Percentiles rank a stretch among this genome's conserved stretches.
Evolutionary conservation across 2,113 vertebrate genomes (phyloP).

Genomic region (Stictonetta naevosa): DNA sequence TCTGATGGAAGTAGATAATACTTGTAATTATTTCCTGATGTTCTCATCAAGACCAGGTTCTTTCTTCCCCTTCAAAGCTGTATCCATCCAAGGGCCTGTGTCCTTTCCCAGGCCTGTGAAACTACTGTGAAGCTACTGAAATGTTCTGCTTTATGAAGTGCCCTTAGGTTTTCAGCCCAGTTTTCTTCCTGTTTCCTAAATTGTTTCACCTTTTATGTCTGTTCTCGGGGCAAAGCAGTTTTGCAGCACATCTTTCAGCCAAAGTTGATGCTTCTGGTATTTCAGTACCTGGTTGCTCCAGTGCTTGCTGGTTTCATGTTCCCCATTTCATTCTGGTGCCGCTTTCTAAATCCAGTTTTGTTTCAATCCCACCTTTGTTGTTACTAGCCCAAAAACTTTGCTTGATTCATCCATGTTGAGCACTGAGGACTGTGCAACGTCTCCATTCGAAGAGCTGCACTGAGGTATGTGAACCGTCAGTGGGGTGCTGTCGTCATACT

Average conservation of each 20-base stretch:
- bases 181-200: background rate
- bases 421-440: background rate
- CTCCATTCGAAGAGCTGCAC: accelerated
- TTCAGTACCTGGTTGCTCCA: background rate
- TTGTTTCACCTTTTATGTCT: background rate
- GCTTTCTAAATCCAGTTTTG: background rate
- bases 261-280: background rate
- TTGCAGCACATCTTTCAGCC: background rate
- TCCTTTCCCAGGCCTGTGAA: background rate
- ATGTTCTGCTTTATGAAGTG: accelerated
- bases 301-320: background rate
- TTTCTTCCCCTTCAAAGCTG: background rate
- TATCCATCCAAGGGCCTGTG: background rate
- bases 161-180: background rate
- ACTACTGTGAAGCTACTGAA: background rate
- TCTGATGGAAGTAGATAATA: background rate
- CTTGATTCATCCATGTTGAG: background rate
- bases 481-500: background rate
- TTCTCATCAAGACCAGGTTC: background rate
- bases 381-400: background rate
- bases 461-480: background rate
- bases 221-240: background rate
- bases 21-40: background rate
- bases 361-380: background rate
- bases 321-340: background rate